These are phyloP conservation scores for Circaetus gallicus DNA, from an alignment of 2,113 vertebrate genomes.

Conservation along the genomic window DNA sequence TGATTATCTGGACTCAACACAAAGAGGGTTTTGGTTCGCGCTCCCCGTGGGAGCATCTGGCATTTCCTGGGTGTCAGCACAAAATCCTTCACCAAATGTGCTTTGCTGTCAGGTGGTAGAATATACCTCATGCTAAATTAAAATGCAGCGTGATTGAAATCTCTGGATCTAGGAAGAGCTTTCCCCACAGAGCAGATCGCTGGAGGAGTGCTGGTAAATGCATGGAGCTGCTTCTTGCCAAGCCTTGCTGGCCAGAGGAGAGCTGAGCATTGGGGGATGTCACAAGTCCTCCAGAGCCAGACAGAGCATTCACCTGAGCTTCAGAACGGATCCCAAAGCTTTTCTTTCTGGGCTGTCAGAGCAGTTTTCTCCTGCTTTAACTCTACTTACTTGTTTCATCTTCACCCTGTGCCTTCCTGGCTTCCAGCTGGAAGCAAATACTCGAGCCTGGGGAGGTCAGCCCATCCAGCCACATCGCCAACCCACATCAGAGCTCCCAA, in stretches of 20 bases:
- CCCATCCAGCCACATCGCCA: background rate
- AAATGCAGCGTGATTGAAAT: background rate
- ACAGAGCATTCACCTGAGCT: background rate
- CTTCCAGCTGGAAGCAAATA: background rate
- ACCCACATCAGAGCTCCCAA: background rate
- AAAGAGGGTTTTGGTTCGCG: background rate
- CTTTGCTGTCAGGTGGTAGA: background rate
- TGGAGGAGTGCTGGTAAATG: background rate
- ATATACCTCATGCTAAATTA: background rate
- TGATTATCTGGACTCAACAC: background rate
- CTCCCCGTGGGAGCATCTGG: background rate
- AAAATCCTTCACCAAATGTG: background rate
- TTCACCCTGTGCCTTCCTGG: background rate
- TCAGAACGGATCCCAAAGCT: background rate
- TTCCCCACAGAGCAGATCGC: background rate
- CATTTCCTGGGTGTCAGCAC: background rate
- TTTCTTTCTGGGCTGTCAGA: background rate
- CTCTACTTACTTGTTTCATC: background rate
- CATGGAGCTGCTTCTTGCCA: background rate
- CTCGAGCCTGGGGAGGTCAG: fast-evolving
- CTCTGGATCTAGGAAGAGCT: background rate
- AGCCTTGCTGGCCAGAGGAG: background rate
- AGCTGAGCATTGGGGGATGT: fast-evolving
- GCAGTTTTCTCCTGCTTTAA: background rate
- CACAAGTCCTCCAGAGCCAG: background rate